These are phyloP conservation scores for Mustelus asterias DNA, from an alignment of 2,113 vertebrate species.

Conservation along the genomic window DNA sequence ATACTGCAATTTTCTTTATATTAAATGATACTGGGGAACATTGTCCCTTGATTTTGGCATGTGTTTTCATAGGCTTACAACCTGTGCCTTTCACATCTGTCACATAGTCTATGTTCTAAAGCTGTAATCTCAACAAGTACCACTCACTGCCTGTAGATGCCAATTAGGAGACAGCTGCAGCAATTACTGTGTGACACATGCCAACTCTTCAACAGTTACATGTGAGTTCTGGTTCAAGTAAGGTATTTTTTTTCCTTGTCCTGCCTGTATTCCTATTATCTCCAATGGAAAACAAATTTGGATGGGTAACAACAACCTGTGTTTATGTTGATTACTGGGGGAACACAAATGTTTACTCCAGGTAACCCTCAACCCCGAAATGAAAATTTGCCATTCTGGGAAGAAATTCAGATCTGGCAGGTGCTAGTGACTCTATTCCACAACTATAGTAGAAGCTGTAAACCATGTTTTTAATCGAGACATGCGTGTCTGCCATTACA, in stretches of 20 bases:
- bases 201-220: not conserved
- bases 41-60: not conserved
- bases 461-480: not conserved
- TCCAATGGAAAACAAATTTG: constrained; percentile 20
- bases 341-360: constrained; percentile 3
- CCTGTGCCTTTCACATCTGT: constrained; percentile 7
- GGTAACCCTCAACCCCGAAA: not conserved
- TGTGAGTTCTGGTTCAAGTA: not conserved
- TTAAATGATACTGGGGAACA: not conserved
- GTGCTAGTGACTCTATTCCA: not conserved
- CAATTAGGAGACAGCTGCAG: constrained; percentile 23
- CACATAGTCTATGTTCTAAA: not conserved
- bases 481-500: not conserved
- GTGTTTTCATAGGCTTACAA: constrained; percentile 8
- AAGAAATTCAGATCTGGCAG: not conserved
- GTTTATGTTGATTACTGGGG: not conserved
- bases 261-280: not conserved
- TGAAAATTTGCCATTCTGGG: not conserved
- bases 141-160: not conserved
- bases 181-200: constrained; percentile 18
- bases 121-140: constrained; percentile 14
- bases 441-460: not conserved
- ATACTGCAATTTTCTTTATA: not conserved
- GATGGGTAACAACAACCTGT: not conserved
- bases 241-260: not conserved